Evolutionary conservation across 2,797 vertebrate genomes (phyloP).

Genomic region (Galaxias olidus): DNA sequence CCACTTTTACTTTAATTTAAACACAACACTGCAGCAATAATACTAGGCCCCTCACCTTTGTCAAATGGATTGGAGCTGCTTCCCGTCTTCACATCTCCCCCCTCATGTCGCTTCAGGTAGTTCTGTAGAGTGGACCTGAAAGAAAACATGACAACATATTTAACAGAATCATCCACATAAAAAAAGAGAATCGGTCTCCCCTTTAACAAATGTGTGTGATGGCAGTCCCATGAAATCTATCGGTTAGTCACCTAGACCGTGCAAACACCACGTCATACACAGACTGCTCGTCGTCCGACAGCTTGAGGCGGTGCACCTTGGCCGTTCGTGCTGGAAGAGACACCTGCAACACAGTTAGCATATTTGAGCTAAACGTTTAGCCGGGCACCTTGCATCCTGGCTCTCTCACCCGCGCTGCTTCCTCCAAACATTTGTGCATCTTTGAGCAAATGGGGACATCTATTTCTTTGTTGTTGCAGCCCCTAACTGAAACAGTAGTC

Average conservation of each 20-base stretch:
- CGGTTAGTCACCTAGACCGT: constrained; percentile 81
- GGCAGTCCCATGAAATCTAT: not conserved
- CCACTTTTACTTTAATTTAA: no score
- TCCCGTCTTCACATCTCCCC: constrained; percentile 50
- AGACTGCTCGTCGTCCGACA: constrained; percentile 84
- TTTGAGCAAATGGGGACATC: not conserved
- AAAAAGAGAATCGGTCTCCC: not conserved
- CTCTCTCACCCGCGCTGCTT: no score
- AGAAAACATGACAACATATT: constrained; percentile 8
- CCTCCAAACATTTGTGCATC: not conserved
- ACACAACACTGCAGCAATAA: not conserved
- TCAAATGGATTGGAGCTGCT: constrained; percentile 78
- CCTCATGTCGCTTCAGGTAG: constrained; percentile 87
- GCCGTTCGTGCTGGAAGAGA: constrained; percentile 79
- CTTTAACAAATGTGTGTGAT: not conserved
- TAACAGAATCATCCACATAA: not conserved
- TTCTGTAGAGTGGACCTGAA: constrained; percentile 88
- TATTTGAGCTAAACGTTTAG: not conserved
- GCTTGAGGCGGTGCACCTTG: constrained; percentile 80
- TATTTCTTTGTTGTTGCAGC: constrained; percentile 3
- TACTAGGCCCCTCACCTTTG: constrained; percentile 76
- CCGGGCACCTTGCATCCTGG: not conserved
- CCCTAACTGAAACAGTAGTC: no score
- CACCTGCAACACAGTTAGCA: constrained; percentile 71
- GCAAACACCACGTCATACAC: constrained; percentile 91